Percentiles rank a stretch among this genome's conserved stretches.
phyloP scores from a whole-genome alignment of 2,888 invertebrate genomes.

The Cryptosula pallasiana region DNA sequence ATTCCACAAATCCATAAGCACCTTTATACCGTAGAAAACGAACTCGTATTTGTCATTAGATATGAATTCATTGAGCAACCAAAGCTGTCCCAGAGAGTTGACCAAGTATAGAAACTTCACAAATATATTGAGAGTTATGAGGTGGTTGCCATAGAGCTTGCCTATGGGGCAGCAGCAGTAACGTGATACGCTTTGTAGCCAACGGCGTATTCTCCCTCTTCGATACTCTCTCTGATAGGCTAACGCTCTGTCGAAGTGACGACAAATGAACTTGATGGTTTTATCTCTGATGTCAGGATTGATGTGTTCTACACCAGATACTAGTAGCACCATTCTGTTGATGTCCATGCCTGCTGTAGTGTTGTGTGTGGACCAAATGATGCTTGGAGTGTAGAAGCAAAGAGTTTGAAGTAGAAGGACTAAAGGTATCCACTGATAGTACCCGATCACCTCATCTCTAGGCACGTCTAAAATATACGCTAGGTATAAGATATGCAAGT shows the following conservation, averaged over 20 bases:
- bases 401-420: conserved; percentile 53
- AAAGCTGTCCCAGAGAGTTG: conserved; percentile 51
- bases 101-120: conserved; percentile 50
- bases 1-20: neutral
- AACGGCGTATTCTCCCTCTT: conserved; percentile 33
- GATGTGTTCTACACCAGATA: conserved; percentile 54
- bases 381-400: conserved; percentile 56
- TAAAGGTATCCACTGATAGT: conserved; percentile 50
- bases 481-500: too few species aligned
- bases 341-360: conserved; percentile 47
- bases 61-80: conserved; percentile 51
- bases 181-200: conserved; percentile 5
- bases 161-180: conserved; percentile 21
- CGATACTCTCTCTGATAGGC: conserved; percentile 54
- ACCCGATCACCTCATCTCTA: conserved; percentile 27
- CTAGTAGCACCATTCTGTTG: conserved; percentile 34
- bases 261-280: conserved; percentile 54
- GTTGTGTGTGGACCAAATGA: conserved; percentile 55
- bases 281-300: conserved; percentile 50
- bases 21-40: neutral
- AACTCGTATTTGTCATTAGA: conserved; percentile 28
- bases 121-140: conserved; percentile 48
- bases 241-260: conserved; percentile 55
- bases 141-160: conserved; percentile 28
- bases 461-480: conserved; percentile 29